phyloP scores from a whole-genome alignment of 2,888 invertebrate species.

The Bombylius major region DNA sequence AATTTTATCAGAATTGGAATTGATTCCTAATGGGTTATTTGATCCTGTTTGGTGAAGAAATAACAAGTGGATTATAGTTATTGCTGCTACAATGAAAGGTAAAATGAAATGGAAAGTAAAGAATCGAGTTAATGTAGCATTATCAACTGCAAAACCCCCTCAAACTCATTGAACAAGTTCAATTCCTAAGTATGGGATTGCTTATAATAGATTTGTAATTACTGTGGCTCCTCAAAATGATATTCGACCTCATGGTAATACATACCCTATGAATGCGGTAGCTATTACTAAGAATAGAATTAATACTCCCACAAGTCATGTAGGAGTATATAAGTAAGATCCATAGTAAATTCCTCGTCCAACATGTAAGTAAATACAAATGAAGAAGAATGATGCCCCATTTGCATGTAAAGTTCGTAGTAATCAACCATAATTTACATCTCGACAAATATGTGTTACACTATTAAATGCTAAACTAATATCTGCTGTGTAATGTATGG shows the following conservation, averaged over 20 bases:
- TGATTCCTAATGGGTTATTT: constrained; percentile 51
- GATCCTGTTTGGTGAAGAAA: constrained; percentile 57
- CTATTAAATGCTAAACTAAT: constrained; percentile 51
- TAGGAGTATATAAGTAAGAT: constrained; percentile 43
- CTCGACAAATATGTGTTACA: constrained; percentile 52
- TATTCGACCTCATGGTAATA: too few relatives aligned
- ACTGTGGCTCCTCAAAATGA: constrained; percentile 69
- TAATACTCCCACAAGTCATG: constrained; percentile 52
- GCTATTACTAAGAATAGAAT: constrained; percentile 56
- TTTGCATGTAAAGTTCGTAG: too few relatives aligned
- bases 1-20: constrained; percentile 54
- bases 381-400: too few relatives aligned
- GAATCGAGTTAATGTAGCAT: constrained; percentile 60
- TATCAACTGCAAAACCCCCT: constrained; percentile 62
- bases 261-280: constrained; percentile 62
- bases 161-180: constrained; percentile 57
- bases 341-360: too few relatives aligned
- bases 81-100: constrained; percentile 51
- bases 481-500: too few relatives aligned
- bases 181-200: constrained; percentile 54
- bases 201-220: constrained; percentile 63
- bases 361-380: too few relatives aligned
- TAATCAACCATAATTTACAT: too few relatives aligned
- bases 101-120: constrained; percentile 61
- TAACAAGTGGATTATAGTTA: constrained; percentile 50